Percentiles rank a stretch among this genome's conserved stretches.
Evolutionary conservation across 2,888 invertebrate genomes (phyloP).

Genomic region (Lepidochitona cinerea): DNA sequence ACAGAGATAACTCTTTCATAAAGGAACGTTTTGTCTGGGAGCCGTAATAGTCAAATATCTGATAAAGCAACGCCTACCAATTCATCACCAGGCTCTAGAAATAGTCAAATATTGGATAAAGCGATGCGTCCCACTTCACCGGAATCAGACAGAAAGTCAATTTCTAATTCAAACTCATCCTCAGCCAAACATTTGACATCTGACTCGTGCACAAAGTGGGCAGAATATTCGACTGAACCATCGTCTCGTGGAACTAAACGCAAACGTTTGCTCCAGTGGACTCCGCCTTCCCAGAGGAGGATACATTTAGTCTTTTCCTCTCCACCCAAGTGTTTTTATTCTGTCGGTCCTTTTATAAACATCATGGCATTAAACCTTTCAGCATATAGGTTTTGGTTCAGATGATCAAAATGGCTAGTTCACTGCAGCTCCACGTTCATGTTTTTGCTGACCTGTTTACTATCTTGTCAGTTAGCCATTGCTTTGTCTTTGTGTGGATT

Average conservation of each 20-base stretch:
- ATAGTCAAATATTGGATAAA: too few relatives aligned
- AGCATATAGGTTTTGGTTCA: too few relatives aligned
- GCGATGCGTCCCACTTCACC: not conserved
- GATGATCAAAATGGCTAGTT: not conserved
- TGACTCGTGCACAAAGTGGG: too few relatives aligned
- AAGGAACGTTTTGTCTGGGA: too few relatives aligned
- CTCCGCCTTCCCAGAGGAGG: not conserved
- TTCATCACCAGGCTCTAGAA: too few relatives aligned
- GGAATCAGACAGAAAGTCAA: not conserved
- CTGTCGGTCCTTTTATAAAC: not conserved
- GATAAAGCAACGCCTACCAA: too few relatives aligned
- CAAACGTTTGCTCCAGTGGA: not conserved
- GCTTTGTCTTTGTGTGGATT: not conserved
- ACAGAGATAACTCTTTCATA: too few relatives aligned
- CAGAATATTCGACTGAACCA: too few relatives aligned
- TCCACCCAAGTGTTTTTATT: not conserved
- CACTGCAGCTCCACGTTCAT: not conserved
- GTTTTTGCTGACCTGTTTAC: not conserved
- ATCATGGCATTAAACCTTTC: not conserved
- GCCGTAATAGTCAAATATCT: too few relatives aligned
- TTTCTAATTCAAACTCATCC: not conserved
- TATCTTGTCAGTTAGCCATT: not conserved
- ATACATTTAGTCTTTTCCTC: not conserved
- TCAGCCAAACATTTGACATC: too few relatives aligned
- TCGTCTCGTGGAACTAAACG: not conserved